These are phyloP conservation scores for Oryctes rhinoceros DNA, from an alignment of 1,140 invertebrate genomes.

Conservation along the genomic window DNA sequence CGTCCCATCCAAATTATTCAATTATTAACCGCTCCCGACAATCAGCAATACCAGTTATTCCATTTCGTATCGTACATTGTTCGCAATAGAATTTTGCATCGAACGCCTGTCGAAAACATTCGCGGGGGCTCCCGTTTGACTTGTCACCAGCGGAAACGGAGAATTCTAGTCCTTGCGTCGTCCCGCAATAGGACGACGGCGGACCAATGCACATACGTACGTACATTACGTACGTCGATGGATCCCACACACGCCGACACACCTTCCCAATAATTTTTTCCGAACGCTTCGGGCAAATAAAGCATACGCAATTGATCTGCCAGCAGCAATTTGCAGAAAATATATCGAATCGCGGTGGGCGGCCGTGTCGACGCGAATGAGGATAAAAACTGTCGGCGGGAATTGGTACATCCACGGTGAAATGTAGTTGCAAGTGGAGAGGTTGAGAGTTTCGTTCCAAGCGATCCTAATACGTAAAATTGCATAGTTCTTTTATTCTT, in stretches of 20 bases:
- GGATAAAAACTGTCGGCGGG: not conserved
- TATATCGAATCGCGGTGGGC: not conserved
- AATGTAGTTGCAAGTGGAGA: too few species aligned
- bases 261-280: slow-evolving; percentile 14
- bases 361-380: not conserved
- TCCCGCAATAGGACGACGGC: not conserved
- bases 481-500: too few species aligned
- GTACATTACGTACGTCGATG: not conserved
- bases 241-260: slow-evolving; percentile 8
- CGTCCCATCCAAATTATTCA: not conserved
- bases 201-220: too few species aligned
- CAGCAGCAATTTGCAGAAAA: slow-evolving; percentile 41
- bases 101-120: slow-evolving; percentile 13
- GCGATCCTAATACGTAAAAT: too few species aligned
- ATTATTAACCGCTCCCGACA: not conserved
- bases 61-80: not conserved
- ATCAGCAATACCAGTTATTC: too few species aligned
- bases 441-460: too few species aligned
- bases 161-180: not conserved
- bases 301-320: slow-evolving; percentile 42
- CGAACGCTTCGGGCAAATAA: slow-evolving; percentile 12
- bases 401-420: not conserved
- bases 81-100: not conserved
- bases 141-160: not conserved
- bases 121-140: not conserved